These are phyloP conservation scores for Drosophila niveifrons DNA, from an alignment of 2,888 invertebrate species.

Conservation along the genomic window DNA sequence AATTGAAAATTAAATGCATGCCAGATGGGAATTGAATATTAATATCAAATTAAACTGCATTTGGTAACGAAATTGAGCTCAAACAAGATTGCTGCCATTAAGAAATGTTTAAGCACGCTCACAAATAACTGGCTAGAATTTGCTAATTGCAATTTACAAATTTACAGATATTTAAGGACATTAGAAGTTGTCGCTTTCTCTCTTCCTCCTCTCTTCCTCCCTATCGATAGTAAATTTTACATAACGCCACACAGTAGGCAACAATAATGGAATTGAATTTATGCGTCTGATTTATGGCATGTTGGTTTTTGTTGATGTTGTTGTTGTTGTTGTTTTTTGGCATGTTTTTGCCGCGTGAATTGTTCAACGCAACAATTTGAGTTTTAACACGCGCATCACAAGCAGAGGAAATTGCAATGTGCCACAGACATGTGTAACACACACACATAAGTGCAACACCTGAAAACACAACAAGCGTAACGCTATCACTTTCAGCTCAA, in stretches of 20 bases:
- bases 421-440: constrained; percentile 32
- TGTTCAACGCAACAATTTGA: constrained; percentile 56
- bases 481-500: constrained; percentile 78
- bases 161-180: constrained; percentile 16
- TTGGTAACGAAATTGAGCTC: constrained; percentile 1
- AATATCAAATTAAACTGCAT: constrained; percentile 3
- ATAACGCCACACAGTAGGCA: constrained; percentile 26
- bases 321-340: neutral
- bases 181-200: neutral
- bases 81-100: neutral
- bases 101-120: neutral
- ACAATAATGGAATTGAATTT: constrained; percentile 52
- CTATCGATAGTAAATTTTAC: too few species aligned
- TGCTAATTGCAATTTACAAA: neutral
- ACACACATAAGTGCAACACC: constrained; percentile 37
- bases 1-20: neutral
- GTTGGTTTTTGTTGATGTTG: constrained; percentile 1
- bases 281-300: constrained; percentile 64
- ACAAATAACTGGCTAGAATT: too few species aligned
- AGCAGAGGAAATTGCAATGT: constrained; percentile 27
- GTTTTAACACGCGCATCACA: constrained; percentile 59
- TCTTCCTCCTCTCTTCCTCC: too few species aligned
- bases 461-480: constrained; percentile 55
- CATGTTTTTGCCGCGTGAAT: constrained; percentile 15
- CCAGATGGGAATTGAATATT: constrained; percentile 7